Evolutionary conservation across 2,797 vertebrate species (phyloP), one percentile per base, ranked within the genome.

Genomic region (Leuciscus waleckii): DNA sequence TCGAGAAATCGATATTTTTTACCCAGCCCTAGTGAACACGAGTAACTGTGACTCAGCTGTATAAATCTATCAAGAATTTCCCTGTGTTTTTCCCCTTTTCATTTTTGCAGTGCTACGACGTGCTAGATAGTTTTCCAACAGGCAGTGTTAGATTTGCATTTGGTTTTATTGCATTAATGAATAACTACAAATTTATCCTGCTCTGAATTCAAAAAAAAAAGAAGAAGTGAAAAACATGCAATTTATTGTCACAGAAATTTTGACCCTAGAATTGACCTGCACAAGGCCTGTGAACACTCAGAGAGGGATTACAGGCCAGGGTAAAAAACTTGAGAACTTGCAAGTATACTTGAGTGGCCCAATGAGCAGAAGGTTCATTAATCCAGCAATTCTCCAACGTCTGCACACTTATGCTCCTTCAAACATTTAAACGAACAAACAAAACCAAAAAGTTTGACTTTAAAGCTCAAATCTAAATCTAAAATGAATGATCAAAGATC

Each of bases 261-360:
- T 93, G 92, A 95, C 93, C 92, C 92, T 82, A 89, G 90, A 87
- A 92, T 88, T 88, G 84, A 90, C 90, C 79, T 89, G 90, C 87
- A 90, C 90, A 87, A 82, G 90, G 91, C 85, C 86, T 88, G 88
- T 90, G 83, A 89, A 74, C 91, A 92, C 93, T 92, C 90, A 86
- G 91, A 86, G 71, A 49, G 51, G 85, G 93, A 94, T 95, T 95
- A 95, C 54, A 2, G 80, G 7, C 78, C 76, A 26, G 79, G 84
- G 89, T 81, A 75, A 86, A 93, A 80, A 90, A 90, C 93, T 93
- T 93, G 69, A 67, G 86, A 81, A 91, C 91, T 92, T 94, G 89
- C 94, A 94, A 94, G 92, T 92, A 93, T 93, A 92, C 91, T 94
- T 93, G 87, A 78, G 77, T 89, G 87, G 63, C 39, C 89, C 91